Conservation (phyloP, 2,888 invertebrate genomes). For the Ischnura elegans region DNA sequence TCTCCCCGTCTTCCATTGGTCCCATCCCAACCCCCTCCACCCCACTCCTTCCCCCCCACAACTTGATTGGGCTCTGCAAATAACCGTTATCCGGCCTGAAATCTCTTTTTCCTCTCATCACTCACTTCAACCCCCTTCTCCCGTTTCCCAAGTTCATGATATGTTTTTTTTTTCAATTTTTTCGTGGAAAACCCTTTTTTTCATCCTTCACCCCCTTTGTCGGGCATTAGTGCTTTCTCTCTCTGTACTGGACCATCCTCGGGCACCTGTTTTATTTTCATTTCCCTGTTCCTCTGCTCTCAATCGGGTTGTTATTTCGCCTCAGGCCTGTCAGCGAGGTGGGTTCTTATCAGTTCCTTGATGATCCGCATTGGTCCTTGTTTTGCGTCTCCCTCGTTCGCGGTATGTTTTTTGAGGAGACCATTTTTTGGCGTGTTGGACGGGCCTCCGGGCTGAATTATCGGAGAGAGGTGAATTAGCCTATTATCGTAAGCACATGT, state of each 20-base stretch:
- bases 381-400: too few species aligned
- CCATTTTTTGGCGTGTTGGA: too few species aligned
- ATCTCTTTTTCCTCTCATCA: conserved; percentile 8
- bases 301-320: not conserved
- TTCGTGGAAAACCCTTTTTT: not conserved
- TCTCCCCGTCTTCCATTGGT: not conserved
- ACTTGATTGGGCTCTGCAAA: conserved; percentile 45
- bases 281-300: not conserved
- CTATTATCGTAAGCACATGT: too few species aligned
- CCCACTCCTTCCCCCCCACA: not conserved
- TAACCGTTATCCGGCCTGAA: conserved; percentile 54
- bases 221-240: not conserved
- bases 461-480: too few species aligned
- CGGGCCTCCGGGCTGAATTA: too few species aligned
- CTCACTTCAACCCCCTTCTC: not conserved
- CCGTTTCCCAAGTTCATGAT: not conserved
- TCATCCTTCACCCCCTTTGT: not conserved
- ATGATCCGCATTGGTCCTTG: too few species aligned
- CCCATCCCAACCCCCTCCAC: not conserved
- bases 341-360: too few species aligned
- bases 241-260: not conserved
- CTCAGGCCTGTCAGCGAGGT: not conserved
- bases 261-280: not conserved
- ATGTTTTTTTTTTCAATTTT: not conserved
- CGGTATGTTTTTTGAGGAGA: too few species aligned